These are phyloP conservation scores for Megalops atlanticus DNA, from an alignment of 2,113 vertebrate genomes.

Conservation along the genomic window DNA sequence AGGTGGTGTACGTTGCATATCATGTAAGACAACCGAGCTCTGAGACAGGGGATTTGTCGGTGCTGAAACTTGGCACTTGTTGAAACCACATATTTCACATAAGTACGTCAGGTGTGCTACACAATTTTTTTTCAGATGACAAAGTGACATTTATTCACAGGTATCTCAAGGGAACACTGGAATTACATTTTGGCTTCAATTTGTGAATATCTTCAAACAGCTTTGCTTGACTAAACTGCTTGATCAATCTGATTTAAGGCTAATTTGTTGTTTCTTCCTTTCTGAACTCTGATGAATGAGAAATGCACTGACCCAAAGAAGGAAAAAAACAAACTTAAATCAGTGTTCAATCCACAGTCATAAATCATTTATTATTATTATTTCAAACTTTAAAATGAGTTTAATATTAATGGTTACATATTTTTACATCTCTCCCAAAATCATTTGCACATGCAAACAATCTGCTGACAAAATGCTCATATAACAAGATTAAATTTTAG, in stretches of 20 bases:
- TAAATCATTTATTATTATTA: constrained; percentile 66
- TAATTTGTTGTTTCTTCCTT: neutral
- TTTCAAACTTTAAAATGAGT: constrained; percentile 60
- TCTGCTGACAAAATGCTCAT: constrained; percentile 48
- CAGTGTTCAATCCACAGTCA: constrained; percentile 1
- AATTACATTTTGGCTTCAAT: neutral
- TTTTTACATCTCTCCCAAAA: constrained; percentile 32
- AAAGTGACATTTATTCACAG: no score
- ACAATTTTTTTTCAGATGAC: no score
- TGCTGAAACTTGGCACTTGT: no score
- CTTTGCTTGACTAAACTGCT: no score
- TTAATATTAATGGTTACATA: constrained; percentile 45
- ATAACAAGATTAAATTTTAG: constrained; percentile 52
- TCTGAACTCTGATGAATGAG: neutral
- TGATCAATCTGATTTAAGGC: no score
- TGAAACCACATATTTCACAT: no score
- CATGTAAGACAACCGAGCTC: no score
- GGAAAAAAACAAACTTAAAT: neutral
- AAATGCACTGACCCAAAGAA: neutral
- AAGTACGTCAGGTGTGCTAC: no score
- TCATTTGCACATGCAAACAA: constrained; percentile 58
- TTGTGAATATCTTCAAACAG: neutral
- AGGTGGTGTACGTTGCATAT: no score
- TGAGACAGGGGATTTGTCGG: no score
- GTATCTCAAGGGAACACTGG: no score